phyloP scores from a whole-genome alignment of 2,797 vertebrate genomes.

The Lithobates sylvaticus region DNA sequence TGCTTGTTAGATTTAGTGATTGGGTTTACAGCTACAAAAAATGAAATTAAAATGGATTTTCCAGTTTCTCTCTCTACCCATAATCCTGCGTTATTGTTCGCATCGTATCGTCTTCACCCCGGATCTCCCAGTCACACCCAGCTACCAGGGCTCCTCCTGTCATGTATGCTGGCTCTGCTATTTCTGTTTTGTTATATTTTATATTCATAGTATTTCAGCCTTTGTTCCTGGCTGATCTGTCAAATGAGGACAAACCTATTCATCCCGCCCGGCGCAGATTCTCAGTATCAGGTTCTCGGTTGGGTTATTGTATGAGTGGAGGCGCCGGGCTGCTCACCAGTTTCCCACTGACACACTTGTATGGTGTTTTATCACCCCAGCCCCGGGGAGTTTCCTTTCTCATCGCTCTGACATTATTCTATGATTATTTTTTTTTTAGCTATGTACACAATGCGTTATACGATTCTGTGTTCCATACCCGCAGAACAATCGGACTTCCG shows the following conservation, averaged over 20 bases:
- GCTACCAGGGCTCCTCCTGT: constrained; percentile 65
- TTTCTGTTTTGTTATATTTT: constrained; percentile 72
- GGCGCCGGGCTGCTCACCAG: constrained; percentile 49
- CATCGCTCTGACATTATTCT: neutral
- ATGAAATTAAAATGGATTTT: neutral
- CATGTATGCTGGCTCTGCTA: constrained; percentile 67
- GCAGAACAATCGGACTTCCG: neutral
- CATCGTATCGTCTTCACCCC: constrained; percentile 13
- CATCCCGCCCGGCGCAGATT: constrained; percentile 75
- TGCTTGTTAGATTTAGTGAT: too few relatives aligned
- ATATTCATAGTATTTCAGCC: constrained; percentile 66
- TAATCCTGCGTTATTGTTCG: neutral
- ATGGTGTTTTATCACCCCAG: constrained; percentile 35
- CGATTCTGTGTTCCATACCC: neutral
- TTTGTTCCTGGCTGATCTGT: constrained; percentile 68
- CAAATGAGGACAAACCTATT: constrained; percentile 73
- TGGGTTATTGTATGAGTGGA: constrained; percentile 65
- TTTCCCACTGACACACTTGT: constrained; percentile 55
- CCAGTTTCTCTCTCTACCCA: neutral
- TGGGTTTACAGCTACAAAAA: too few relatives aligned
- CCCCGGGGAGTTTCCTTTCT: constrained; percentile 48
- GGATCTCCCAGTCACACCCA: constrained; percentile 65
- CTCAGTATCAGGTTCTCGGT: constrained; percentile 66
- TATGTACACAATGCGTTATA: neutral
- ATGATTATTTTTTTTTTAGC: too few relatives aligned